These are phyloP conservation scores for Paradoxurus hermaphroditus DNA, from an alignment of 2,113 vertebrate genomes.

Conservation along the genomic window DNA sequence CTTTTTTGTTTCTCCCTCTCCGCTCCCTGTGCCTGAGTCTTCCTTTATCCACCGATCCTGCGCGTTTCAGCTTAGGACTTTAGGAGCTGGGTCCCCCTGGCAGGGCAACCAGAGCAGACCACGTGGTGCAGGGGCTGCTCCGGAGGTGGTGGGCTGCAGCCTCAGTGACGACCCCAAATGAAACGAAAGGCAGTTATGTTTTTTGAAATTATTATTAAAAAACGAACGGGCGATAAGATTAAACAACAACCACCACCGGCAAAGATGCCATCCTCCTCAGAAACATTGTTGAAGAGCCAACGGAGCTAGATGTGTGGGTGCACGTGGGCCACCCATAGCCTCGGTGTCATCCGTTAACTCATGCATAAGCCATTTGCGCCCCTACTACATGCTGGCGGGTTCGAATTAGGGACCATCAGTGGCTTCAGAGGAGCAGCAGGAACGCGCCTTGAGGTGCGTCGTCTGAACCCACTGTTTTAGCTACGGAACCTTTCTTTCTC, in stretches of 20 bases:
- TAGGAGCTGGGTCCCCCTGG: background rate
- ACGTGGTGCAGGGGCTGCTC: no score
- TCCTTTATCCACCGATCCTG: background rate
- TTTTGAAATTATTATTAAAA: background rate
- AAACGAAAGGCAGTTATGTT: background rate
- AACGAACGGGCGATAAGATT: fast-evolving
- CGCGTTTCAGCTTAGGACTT: background rate
- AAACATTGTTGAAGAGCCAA: background rate
- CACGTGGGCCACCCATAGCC: background rate
- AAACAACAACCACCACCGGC: fast-evolving
- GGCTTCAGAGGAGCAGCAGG: fast-evolving
- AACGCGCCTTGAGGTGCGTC: background rate
- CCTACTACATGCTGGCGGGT: fast-evolving
- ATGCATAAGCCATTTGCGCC: fast-evolving
- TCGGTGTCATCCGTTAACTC: fast-evolving
- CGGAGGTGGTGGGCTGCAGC: background rate
- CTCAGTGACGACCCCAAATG: background rate
- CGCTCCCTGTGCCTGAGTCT: fast-evolving
- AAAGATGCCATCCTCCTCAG: background rate
- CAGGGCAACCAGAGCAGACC: fast-evolving
- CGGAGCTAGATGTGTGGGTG: fast-evolving
- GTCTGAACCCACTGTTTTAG: background rate
- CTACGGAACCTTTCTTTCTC: background rate
- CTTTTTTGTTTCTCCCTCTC: fast-evolving
- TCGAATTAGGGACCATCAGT: background rate